These are phyloP conservation scores for Agelaius tricolor DNA, from an alignment of 2,113 vertebrate species.

Conservation along the genomic window DNA sequence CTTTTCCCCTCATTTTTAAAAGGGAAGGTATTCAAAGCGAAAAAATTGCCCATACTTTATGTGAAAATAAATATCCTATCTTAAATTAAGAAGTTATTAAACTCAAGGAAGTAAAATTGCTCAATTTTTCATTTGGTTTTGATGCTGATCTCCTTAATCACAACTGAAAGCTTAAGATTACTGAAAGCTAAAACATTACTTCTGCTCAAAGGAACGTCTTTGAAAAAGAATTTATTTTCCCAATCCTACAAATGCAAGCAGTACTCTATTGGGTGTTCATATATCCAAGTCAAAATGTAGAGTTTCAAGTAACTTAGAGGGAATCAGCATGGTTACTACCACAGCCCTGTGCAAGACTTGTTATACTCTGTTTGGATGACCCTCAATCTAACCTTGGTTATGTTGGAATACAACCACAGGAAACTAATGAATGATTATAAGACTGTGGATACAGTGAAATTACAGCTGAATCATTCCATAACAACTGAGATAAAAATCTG, in stretches of 20 bases:
- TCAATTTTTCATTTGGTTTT: conserved; percentile 40
- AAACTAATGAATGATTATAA: not conserved
- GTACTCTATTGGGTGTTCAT: not conserved
- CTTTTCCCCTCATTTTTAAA: conserved; percentile 14
- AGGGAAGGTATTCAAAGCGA: not conserved
- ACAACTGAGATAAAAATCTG: not conserved
- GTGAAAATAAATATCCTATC: conserved; percentile 33
- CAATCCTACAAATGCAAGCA: not conserved
- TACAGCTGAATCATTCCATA: not conserved
- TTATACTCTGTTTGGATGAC: not conserved
- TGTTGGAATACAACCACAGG: not conserved
- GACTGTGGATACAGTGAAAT: not conserved
- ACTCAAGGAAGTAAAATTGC: not conserved
- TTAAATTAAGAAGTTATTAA: conserved; percentile 50
- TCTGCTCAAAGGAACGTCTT: not conserved
- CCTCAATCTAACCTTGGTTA: not conserved
- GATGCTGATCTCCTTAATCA: conserved; percentile 32
- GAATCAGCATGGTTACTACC: not conserved
- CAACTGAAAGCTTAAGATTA: conserved; percentile 20
- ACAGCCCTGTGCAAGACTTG: not conserved
- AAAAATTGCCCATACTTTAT: not conserved
- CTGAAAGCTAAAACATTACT: conserved; percentile 22
- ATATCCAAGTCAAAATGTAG: not conserved
- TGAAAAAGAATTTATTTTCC: conserved; percentile 17
- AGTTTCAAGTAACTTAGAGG: not conserved